Evolutionary conservation across 2,797 vertebrate species (phyloP), one percentile per base, ranked within the genome.

Genomic region (Betta splendens): DNA sequence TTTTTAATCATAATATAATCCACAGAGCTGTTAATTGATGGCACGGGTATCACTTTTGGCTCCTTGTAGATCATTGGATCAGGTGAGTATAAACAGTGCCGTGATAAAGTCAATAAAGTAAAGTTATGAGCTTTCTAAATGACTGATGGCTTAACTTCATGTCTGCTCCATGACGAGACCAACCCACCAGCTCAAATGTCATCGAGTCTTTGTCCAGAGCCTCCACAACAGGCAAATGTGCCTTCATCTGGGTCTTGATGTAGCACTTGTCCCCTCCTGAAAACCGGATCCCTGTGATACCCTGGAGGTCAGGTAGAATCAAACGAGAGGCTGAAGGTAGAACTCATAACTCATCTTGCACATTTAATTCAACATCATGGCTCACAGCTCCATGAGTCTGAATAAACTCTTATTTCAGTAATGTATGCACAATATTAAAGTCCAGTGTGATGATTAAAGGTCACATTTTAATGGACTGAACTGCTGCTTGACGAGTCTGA

Each of bases 241-340:
- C 93, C 89, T 98, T 98, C 75, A 93, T 90, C 69, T 98, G 94
- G 2, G 94, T 91, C 89, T 97, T 98, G 87, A 98, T 96, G 92
- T 94, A 98, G 81, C 96, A 98, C 71, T 95, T 98, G 28, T 95
- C 91, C 83, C 94, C 94, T 75, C 93, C 94, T 50, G 94, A 88
- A 58, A 98, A 98, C 20, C 94, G 94, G 81, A 97, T 95, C 37
- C 94, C 96, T 5, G 95, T 97, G 78, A 98, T 94, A 16, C 96
- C 95, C 96, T 98, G 72, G 10, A 53, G 36, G 22, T 7, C 2
- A 39, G 5, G n/a, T n/a, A n/a, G 25, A 35, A 17, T 31, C 21
- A 39, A 2, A 43, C 10, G 28, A 22, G 39, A 37, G n/a, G 3
- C 21, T 36, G 1, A 3, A 2, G 43, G 63, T 25, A 50, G 15